Base-by-base conservation (phyloP, 2,888 invertebrate genomes). In the Diadegma fenestrale region DNA sequence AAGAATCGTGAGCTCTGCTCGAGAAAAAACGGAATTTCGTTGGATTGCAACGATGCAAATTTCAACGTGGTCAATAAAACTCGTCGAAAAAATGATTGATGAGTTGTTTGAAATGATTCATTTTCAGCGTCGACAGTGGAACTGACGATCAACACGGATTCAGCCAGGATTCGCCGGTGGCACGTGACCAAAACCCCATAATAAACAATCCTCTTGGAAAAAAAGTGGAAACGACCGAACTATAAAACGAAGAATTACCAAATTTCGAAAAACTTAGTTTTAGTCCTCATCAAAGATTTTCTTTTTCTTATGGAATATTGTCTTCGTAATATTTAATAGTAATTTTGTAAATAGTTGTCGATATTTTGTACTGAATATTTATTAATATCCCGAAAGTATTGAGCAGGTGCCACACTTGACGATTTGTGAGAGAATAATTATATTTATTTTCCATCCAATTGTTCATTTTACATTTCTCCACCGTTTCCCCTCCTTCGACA, bases 141-240 rank as follows among this genome's bases (percentile, higher is more conserved):
- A 89, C 90, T 5, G 94, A 94, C 76, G 92, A 94, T 69, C 94
- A 93, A 86, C 94, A 94, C 83, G 94, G 94, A 82, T 90, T 94
- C 45, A 93, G 93, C 80, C 88, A 92, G 82, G 88, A 88, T 58
- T 89, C 91, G 2, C 88, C 90, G 1, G 78, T 89, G 17, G 86
- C 88, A 87, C 88, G 87, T 75, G 90, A 89, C 82, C 92, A 92
- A 77, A 92, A 92, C 78, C 87, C 89, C 43, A 85, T 91, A 12
- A 89, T 92, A 10, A 93, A 91, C 76, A 92, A 94, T 88, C 93
- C 93, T 22, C 89, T 93, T 26, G 93, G 92, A 17, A 92, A 93
- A 84, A 93, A 92, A 83, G 88, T 94, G 19, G 94, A 94, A 86
- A 94, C 94, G 41, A 94, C 94, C 3, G 94, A 92, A 66, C 82